Conservation (phyloP, 2,113 vertebrate species). For the Gadus macrocephalus region DNA sequence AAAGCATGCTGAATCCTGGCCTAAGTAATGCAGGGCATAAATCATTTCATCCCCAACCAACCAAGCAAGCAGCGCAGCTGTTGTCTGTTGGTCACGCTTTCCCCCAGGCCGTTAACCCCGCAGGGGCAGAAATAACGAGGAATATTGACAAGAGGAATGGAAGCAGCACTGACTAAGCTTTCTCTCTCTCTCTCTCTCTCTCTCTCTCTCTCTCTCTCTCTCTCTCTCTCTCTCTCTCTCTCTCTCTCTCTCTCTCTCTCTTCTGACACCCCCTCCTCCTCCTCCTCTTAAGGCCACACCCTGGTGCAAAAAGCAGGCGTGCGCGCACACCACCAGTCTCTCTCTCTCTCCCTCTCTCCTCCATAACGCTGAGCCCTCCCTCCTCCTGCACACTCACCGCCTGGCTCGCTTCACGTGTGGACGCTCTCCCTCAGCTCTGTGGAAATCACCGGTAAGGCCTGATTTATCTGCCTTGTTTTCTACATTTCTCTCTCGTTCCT, state of each 20-base stretch:
- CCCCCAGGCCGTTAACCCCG: conserved; percentile 21
- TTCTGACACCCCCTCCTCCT: conserved; percentile 21
- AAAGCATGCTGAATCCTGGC: too few species aligned
- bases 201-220: conserved; percentile 31
- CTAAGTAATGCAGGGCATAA: neutral
- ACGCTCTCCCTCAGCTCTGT: neutral
- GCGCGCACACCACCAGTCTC: conserved; percentile 56
- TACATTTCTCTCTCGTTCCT: neutral
- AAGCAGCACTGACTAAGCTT: conserved; percentile 53
- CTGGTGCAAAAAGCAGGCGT: conserved; percentile 52
- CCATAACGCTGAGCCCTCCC: conserved; percentile 9
- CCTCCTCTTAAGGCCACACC: conserved; percentile 66
- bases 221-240: conserved; percentile 33
- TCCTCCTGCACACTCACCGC: conserved; percentile 11
- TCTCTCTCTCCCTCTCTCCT: conserved; percentile 30
- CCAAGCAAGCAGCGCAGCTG: conserved; percentile 31
- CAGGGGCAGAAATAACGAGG: conserved; percentile 46
- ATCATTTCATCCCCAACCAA: conserved; percentile 23
- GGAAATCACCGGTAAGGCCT: conserved; percentile 1
- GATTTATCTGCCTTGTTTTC: conserved; percentile 8
- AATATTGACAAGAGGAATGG: conserved; percentile 35
- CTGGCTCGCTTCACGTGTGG: neutral
- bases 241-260: conserved; percentile 39
- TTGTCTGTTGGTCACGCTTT: conserved; percentile 29
- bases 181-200: conserved; percentile 34